A percentile compares a stretch with the other conserved stretches of the same genome.
Evolutionary conservation across 1,140 invertebrate genomes (phyloP).

Genomic region (Aporrectodea caliginosa): DNA sequence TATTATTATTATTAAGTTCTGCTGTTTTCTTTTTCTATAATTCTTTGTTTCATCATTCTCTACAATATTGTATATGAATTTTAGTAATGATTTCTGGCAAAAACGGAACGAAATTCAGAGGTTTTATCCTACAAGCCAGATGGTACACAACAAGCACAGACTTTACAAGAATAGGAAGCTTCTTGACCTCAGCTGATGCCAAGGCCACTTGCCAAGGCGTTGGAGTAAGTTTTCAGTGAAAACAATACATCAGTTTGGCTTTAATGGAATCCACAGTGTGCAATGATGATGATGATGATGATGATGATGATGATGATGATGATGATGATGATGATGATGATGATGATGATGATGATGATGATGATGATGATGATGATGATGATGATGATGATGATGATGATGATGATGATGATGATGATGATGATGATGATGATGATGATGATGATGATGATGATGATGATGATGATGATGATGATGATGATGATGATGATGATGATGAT

Average conservation of each 20-base stretch:
- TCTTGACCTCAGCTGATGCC: background rate
- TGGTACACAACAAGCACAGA: background rate
- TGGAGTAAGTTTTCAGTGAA: background rate
- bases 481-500: slow-evolving; percentile 10
- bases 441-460: slow-evolving; percentile 10
- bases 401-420: slow-evolving; percentile 9
- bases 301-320: slow-evolving; percentile 18
- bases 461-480: slow-evolving; percentile 8
- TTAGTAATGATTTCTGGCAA: background rate
- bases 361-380: slow-evolving; percentile 10
- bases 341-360: slow-evolving; percentile 17
- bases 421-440: slow-evolving; percentile 10
- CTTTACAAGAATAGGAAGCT: background rate
- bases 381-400: slow-evolving; percentile 15
- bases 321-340: background rate
- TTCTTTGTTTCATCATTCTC: too few species aligned
- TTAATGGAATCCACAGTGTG: background rate
- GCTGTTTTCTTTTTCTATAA: too few species aligned
- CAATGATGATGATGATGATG: background rate
- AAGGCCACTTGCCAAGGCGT: background rate
- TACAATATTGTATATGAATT: too few species aligned
- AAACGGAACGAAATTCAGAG: background rate
- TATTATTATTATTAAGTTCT: too few species aligned
- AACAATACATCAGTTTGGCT: background rate
- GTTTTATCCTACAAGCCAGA: background rate